Evolutionary conservation across 2,888 invertebrate genomes (phyloP).

Genomic region (Drosophila falleni): DNA sequence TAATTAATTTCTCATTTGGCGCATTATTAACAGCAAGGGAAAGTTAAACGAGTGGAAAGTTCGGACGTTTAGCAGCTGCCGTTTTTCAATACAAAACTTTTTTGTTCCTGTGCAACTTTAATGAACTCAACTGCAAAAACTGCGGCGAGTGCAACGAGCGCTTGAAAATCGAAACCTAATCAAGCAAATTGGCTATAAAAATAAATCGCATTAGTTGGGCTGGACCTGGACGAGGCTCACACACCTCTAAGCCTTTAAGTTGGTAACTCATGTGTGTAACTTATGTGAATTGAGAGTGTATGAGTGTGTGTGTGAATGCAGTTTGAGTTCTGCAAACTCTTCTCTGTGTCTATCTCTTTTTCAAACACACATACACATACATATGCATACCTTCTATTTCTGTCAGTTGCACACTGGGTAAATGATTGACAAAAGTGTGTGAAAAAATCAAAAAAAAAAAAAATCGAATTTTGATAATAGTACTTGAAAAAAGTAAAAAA

Average conservation of each 20-base stretch:
- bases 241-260: conserved; percentile 72
- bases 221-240: conserved; percentile 22
- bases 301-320: conserved; percentile 32
- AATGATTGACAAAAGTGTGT: not conserved
- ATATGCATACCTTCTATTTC: conserved; percentile 5
- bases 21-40: conserved; percentile 39
- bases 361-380: conserved; percentile 4
- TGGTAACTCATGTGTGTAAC: conserved; percentile 59
- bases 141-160: conserved; percentile 57
- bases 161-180: conserved; percentile 80
- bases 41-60: conserved; percentile 43
- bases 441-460: not conserved
- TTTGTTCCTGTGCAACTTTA: conserved; percentile 55
- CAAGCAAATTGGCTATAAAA: conserved; percentile 81
- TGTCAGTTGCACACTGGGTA: conserved; percentile 45
- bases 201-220: conserved; percentile 75
- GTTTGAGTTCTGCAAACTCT: conserved; percentile 7
- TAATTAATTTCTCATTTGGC: conserved; percentile 57
- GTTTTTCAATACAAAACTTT: conserved; percentile 52
- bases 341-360: conserved; percentile 11
- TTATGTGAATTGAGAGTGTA: conserved; percentile 7
- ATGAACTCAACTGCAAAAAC: conserved; percentile 49
- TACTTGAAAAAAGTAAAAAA: too few relatives aligned
- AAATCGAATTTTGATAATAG: not conserved
- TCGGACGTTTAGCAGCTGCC: conserved; percentile 14